A percentile compares a stretch with the other conserved stretches of the same genome.
phyloP scores from a whole-genome alignment of 2,113 vertebrate genomes.

The Equus quagga region DNA sequence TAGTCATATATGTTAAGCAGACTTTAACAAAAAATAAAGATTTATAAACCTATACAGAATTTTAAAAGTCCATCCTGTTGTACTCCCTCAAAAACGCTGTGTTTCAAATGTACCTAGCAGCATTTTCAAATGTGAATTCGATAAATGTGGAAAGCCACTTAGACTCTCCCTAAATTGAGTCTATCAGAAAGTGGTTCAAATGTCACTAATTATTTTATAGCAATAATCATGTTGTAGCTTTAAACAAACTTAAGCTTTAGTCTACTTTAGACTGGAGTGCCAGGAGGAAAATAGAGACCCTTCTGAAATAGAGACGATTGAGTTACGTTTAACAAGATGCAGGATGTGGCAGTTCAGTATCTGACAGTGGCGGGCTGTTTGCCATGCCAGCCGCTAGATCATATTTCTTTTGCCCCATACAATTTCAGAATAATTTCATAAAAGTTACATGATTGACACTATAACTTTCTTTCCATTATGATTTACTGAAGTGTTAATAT shows the following conservation, averaged over 20 bases:
- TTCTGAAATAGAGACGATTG: slow-evolving; percentile 77
- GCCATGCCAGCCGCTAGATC: slow-evolving; percentile 80
- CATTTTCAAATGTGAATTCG: slow-evolving; percentile 63
- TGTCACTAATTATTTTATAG: slow-evolving; percentile 81
- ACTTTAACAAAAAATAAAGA: slow-evolving; percentile 80
- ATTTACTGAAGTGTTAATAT: slow-evolving; percentile 80
- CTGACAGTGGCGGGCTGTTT: slow-evolving; percentile 71
- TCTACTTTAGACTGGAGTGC: slow-evolving; percentile 64
- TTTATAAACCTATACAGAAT: slow-evolving; percentile 59
- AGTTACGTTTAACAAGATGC: slow-evolving; percentile 82
- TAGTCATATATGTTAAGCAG: slow-evolving; percentile 77
- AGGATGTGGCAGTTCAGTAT: slow-evolving; percentile 81
- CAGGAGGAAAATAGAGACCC: slow-evolving; percentile 83
- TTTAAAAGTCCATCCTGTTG: background rate
- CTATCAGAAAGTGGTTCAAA: slow-evolving; percentile 73
- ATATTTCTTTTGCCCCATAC: slow-evolving; percentile 66
- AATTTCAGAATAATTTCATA: slow-evolving; percentile 82
- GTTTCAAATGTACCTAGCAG: background rate
- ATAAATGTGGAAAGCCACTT: slow-evolving; percentile 50
- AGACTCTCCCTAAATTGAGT: slow-evolving; percentile 16
- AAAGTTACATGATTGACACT: slow-evolving; percentile 81
- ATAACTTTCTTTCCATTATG: slow-evolving; percentile 71
- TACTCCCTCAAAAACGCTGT: background rate
- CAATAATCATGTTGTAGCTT: slow-evolving; percentile 80
- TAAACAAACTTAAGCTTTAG: slow-evolving; percentile 80